Evolutionary conservation across 2,113 vertebrate genomes (phyloP).

Genomic region (Tachysurus fulvidraco): DNA sequence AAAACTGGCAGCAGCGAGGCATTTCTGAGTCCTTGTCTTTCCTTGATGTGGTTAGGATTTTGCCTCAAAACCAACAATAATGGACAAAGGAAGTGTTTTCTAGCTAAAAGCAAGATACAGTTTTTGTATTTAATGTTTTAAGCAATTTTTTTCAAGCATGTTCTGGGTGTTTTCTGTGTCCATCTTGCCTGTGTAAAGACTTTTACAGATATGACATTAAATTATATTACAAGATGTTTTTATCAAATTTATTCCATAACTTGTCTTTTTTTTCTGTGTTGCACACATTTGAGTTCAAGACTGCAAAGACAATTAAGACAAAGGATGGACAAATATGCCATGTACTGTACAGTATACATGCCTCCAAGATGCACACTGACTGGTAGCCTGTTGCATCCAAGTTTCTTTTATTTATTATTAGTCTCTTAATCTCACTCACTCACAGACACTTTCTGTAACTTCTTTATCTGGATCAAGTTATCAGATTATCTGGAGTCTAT

Average conservation of each 20-base stretch:
- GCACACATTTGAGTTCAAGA: neutral
- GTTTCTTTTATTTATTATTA: neutral
- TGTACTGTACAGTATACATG: neutral
- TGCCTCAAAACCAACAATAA: slow-evolving; percentile 25
- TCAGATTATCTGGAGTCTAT: neutral
- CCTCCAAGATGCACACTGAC: neutral
- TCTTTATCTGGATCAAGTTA: neutral
- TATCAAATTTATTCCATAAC: neutral
- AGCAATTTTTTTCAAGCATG: neutral
- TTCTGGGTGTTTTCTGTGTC: neutral
- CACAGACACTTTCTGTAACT: neutral
- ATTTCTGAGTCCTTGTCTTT: slow-evolving; percentile 48
- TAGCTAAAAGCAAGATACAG: slow-evolving; percentile 15
- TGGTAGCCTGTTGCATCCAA: neutral
- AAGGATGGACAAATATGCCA: neutral
- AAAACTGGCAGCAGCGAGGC: slow-evolving; percentile 64
- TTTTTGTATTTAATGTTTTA: neutral
- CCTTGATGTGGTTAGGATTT: slow-evolving; percentile 40
- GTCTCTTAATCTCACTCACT: neutral
- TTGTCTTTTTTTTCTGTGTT: neutral
- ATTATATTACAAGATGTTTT: neutral
- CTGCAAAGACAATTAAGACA: neutral
- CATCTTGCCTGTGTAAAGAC: neutral
- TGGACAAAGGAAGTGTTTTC: neutral
- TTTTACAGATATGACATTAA: neutral